Evolutionary conservation across 2,888 invertebrate genomes (phyloP), one percentile per base, ranked within the genome.

Genomic region (Zygaena filipendulae): DNA sequence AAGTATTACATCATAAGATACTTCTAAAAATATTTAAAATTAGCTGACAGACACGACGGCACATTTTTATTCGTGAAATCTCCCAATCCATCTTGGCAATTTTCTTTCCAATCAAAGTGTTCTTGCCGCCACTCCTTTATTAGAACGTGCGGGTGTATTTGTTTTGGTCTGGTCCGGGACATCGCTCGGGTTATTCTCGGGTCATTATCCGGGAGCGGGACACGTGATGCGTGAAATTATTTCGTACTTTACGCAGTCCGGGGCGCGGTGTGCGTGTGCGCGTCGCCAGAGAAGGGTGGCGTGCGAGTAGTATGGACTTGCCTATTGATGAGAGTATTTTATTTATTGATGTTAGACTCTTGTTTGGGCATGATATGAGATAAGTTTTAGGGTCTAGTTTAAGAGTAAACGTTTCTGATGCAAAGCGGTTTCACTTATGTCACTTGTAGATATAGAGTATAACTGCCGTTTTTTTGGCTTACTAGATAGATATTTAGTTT

Each of bases 171-270:
- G 52, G 52, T 31, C 44, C 45, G 47, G 52, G 57, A 49, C 43
- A 43, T 43, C 40, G 46, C 48, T 47, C 45, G 43, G 55, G 57
- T 53, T 52, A 52, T 57, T 56, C 59, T 53, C 59, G 66, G 72
- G 74, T 75, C 74, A 75, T 77, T 79, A 77, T 69, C 52, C 66
- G 60, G 54, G 51, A 59, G 52, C 62, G 57, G 47, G 58, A 54
- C 75, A 75, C 64, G 71, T 74, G 77, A 75, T 72, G 74, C 79
- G 79, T 79, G 77, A 79, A 79, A 79, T 79, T 75, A 79, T 79
- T 77, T 79, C 58, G 75, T 77, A 75, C 77, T 79, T 77, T 77
- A 72, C 74, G 70, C 72, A 70, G 66, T 60, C 59, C 55, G 46
- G 60, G 57, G 58, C 44, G 51, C 49, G 46, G 53, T 55, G 61